Base-by-base conservation (phyloP, 2,797 vertebrate species). In the Phrynocephalus guinanensis region DNA sequence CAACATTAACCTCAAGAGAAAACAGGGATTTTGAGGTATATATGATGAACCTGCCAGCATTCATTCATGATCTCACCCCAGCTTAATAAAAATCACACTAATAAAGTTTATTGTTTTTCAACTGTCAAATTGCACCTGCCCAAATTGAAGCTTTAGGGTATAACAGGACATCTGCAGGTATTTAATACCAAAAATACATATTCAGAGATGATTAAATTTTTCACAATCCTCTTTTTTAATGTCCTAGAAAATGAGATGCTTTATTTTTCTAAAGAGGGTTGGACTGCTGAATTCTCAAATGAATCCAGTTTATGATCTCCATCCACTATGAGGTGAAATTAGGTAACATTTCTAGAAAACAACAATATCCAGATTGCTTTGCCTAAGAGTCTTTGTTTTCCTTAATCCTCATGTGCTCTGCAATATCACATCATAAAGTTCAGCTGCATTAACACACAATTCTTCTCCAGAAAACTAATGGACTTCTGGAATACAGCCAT, bases 401-500 rank as follows among this genome's bases (percentile, higher is more conserved):
- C 92, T 67, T 60, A 89, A 83, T 91, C 60, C 56, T 90, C 9
- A 92, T 90, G 24, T 44, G 50, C 4, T 75, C 22, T 48, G 71
- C 1, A 86, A 72, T 85, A 63, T 44, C 88, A 90, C 78, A 89
- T 89, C 10, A 87, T 77, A 83, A 93, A 93, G 22, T 83, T 85
- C 20, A 72, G 38, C 91, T 90, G 66, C 28, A 78, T 86, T 83
- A 92, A 81, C 26, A 84, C 15, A 83, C 67, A 81, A 79, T 79
- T 30, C 13, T 89, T 92, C 67, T 87, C 84, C 89, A 79, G 38
- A 44, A 93, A 93, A 88, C 15, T 86, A 93, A 92, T 52, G 63
- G 79, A 79, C 60, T 95, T 87, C 82, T 93, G 87, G 91, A 94
- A 95, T 93, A 91, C 70, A 90, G 89, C 89, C 83, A 93, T 90